Evolutionary conservation across 2,888 invertebrate genomes (phyloP).

Genomic region (Cerastoderma edule): DNA sequence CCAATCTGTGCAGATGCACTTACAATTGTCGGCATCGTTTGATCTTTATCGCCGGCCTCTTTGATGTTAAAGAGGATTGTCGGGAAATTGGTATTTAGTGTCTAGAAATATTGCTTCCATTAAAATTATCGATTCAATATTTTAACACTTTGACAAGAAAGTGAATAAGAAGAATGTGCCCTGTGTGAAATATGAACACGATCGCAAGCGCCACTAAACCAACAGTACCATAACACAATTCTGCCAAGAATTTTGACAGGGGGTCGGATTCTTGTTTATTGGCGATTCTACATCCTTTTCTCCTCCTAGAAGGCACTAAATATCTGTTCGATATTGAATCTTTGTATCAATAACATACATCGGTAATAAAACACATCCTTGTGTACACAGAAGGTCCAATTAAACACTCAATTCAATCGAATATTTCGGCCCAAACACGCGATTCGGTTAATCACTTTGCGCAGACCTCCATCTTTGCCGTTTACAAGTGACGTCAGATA

Average conservation of each 20-base stretch:
- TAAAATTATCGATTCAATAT: not conserved
- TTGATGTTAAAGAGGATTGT: constrained; percentile 26
- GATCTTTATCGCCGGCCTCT: constrained; percentile 37
- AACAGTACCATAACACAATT: constrained; percentile 11
- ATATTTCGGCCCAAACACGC: constrained; percentile 21
- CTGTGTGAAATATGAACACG: too few relatives aligned
- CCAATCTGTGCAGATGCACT: constrained; percentile 20
- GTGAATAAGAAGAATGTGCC: too few relatives aligned
- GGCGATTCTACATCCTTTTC: constrained; percentile 1
- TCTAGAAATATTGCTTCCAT: constrained; percentile 5
- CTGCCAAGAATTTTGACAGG: constrained; percentile 35
- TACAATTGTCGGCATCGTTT: constrained; percentile 47
- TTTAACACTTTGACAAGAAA: too few relatives aligned
- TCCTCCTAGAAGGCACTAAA: too few relatives aligned
- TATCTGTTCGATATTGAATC: too few relatives aligned
- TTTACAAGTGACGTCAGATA: constrained; percentile 57
- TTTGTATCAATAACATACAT: too few relatives aligned
- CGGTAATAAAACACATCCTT: too few relatives aligned
- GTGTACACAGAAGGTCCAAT: too few relatives aligned
- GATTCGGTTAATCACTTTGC: constrained; percentile 18
- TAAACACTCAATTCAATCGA: not conserved
- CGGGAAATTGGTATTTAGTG: constrained; percentile 5
- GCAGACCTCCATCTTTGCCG: constrained; percentile 56
- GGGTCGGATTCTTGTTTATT: constrained; percentile 9
- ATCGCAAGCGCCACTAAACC: too few relatives aligned